Evolutionary conservation across 2,888 invertebrate species (phyloP).

Genomic region (Gymnosoma rotundatum): DNA sequence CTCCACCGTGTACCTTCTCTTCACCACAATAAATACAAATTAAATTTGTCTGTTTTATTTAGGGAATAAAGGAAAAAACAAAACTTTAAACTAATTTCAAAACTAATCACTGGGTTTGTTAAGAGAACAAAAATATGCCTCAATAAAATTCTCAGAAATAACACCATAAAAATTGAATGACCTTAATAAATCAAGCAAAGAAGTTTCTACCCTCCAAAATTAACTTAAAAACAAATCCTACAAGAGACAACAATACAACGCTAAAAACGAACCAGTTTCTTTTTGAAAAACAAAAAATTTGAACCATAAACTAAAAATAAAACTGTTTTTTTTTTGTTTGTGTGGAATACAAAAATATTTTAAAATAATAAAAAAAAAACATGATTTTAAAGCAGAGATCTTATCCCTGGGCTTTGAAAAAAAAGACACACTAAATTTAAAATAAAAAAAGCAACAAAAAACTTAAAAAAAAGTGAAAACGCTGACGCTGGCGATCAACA

Average conservation of each 20-base stretch:
- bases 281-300: constrained; percentile 19
- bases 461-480: constrained; percentile 54
- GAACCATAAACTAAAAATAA: constrained; percentile 53
- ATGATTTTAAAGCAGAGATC: constrained; percentile 25
- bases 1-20: not conserved
- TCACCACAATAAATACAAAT: not conserved
- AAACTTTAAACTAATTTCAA: constrained; percentile 28
- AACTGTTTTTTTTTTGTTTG: not conserved
- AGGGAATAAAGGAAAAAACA: not conserved
- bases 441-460: not conserved
- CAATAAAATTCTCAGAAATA: constrained; percentile 64
- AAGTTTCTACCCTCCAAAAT: constrained; percentile 48
- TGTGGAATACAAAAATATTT: constrained; percentile 19
- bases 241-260: constrained; percentile 26
- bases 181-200: constrained; percentile 66
- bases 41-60: not conserved
- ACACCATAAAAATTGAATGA: constrained; percentile 63
- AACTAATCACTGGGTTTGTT: constrained; percentile 62
- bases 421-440: not conserved
- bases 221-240: constrained; percentile 35
- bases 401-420: constrained; percentile 22
- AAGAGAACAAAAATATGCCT: constrained; percentile 55
- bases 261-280: constrained; percentile 49
- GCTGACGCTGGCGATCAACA: constrained; percentile 45
- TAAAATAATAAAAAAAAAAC: constrained; percentile 41